Evolutionary conservation across 2,797 vertebrate species (phyloP).

Genomic region (Dicrostonyx torquatus): DNA sequence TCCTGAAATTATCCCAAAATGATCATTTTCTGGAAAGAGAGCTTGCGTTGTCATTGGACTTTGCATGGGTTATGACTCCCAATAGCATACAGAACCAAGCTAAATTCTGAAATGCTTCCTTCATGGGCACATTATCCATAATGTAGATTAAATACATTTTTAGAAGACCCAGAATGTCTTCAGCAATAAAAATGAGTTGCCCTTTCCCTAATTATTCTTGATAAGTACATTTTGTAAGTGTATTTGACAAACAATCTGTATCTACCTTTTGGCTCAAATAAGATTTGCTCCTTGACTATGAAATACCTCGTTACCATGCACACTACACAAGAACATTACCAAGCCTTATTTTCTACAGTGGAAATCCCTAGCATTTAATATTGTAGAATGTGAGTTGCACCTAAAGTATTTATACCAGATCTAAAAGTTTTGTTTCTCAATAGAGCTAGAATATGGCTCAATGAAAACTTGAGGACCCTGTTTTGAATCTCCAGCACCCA

Average conservation of each 20-base stretch:
- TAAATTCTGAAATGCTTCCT: neutral
- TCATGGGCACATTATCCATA: neutral
- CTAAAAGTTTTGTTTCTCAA: slow-evolving; percentile 6
- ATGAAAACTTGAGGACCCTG: neutral
- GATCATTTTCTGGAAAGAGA: neutral
- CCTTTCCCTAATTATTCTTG: neutral
- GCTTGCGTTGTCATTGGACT: neutral
- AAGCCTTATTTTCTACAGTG: slow-evolving; percentile 17
- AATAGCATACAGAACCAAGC: neutral
- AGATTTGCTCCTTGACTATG: slow-evolving; percentile 4
- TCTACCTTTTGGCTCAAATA: neutral
- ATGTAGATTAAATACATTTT: neutral
- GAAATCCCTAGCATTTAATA: neutral
- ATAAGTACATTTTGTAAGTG: neutral
- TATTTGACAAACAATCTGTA: slow-evolving; percentile 23
- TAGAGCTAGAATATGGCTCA: neutral
- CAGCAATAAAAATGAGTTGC: neutral
- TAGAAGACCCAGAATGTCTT: neutral
- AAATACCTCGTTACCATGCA: neutral
- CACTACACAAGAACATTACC: neutral
- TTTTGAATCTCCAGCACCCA: neutral
- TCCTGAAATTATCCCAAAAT: neutral
- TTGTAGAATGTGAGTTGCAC: neutral
- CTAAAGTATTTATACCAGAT: neutral
- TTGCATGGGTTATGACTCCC: neutral